These are phyloP conservation scores for Microcebus murinus DNA, from an alignment of 2,113 vertebrate species.

Conservation along the genomic window DNA sequence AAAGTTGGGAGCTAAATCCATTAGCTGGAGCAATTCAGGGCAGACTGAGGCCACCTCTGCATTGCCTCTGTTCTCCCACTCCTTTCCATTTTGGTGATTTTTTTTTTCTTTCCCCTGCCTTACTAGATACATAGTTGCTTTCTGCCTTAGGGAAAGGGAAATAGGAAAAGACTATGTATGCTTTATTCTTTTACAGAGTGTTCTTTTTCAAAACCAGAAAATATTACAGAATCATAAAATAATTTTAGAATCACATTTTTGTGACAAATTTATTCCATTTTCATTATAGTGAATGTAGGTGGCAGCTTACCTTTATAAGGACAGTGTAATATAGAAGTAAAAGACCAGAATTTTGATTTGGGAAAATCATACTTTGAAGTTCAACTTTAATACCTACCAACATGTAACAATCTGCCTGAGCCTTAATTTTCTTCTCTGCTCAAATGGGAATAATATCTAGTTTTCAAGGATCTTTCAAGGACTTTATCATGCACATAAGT, in stretches of 20 bases:
- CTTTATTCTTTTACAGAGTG: neutral
- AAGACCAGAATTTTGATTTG: neutral
- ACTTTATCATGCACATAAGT: neutral
- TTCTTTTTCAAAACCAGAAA: conserved; percentile 18
- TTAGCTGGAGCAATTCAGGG: neutral
- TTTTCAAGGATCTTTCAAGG: neutral
- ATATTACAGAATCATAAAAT: neutral
- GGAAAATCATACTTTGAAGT: neutral
- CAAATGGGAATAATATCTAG: neutral
- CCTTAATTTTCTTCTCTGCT: neutral
- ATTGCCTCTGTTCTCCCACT: neutral
- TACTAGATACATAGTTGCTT: neutral
- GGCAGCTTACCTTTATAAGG: neutral
- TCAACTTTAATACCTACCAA: neutral
- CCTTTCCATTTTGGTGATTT: neutral
- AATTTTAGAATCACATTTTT: conserved; percentile 11
- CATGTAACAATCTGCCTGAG: neutral
- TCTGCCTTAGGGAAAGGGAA: neutral
- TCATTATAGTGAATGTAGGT: neutral
- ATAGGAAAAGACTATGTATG: neutral
- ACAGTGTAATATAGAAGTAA: neutral
- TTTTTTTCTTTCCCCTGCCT: neutral
- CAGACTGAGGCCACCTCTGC: neutral
- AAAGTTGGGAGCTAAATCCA: neutral
- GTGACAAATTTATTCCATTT: neutral